Percentiles rank a stretch among this genome's conserved stretches.
phyloP scores from a whole-genome alignment of 2,113 vertebrate genomes.

The Xiphophorus maculatus region DNA sequence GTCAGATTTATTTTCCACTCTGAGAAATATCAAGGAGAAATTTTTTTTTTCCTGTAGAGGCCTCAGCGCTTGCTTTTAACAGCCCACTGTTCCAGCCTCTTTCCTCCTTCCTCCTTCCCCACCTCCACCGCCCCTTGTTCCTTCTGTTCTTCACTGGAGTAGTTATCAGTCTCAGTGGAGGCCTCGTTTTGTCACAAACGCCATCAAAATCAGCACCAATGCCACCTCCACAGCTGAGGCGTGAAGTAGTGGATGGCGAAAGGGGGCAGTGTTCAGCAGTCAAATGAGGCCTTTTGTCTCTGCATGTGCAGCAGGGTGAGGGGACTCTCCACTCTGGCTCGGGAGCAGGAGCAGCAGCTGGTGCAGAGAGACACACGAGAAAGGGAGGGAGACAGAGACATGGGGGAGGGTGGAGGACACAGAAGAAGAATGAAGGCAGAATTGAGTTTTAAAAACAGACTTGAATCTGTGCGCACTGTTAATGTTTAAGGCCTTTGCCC shows the following conservation, averaged over 20 bases:
- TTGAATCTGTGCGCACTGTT: conserved; percentile 5
- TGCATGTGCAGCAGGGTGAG: conserved; percentile 65
- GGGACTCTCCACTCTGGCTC: conserved; percentile 73
- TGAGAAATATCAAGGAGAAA: conserved; percentile 55
- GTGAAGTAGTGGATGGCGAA: conserved; percentile 63
- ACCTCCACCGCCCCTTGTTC: conserved; percentile 30
- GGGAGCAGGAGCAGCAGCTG: conserved; percentile 72
- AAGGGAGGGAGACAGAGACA: conserved; percentile 47
- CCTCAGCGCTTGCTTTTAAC: conserved; percentile 73
- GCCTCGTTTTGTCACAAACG: conserved; percentile 58
- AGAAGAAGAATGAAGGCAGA: conserved; percentile 24
- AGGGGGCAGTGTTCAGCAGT: conserved; percentile 79
- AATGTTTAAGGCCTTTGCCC: conserved; percentile 4
- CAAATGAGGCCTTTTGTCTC: conserved; percentile 82
- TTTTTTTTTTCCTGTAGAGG: conserved; percentile 66
- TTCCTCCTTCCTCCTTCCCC: conserved; percentile 39
- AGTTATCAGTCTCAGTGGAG: conserved; percentile 67
- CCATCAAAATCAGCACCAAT: conserved; percentile 30
- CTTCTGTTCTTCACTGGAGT: conserved; percentile 61
- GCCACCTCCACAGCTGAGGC: conserved; percentile 31
- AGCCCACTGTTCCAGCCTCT: conserved; percentile 57
- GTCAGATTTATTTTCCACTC: conserved; percentile 59
- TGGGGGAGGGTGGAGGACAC: conserved; percentile 32
- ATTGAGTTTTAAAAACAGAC: conserved; percentile 14
- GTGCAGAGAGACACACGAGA: conserved; percentile 65